Base-by-base conservation (phyloP, 2,888 invertebrate species). In the Crioceris asparagi region DNA sequence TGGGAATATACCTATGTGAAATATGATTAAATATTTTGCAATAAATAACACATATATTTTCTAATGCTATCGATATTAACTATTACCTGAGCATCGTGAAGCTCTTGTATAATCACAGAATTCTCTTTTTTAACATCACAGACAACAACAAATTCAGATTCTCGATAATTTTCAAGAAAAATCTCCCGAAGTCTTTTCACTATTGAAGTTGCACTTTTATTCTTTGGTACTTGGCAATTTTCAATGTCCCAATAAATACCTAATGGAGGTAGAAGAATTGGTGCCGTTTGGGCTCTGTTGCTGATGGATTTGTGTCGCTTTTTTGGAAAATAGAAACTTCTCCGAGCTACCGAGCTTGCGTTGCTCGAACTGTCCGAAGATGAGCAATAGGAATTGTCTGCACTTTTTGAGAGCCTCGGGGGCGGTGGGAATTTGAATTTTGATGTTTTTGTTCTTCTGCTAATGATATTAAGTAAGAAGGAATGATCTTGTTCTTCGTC, bases 221-320 rank as follows among this genome's bases (percentile, higher is more conserved):
- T 79, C 58, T 78, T 77, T 2, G 90, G 88, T 30, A 90, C 83
- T 64, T 80, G 79, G 61, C 87, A 87, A 62, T 91, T 91, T 68
- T 91, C 88, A 55, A 91, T 90, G 60, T 91, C 91, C 91, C 91
- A 91, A 65, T 88, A 90, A 47, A 90, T 84, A 32, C 87, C 88
- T 54, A 90, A 77, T 2, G 85, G 83, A 18, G 76, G 75, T 39
- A 75, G 52, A 45, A 48, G 44, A 32, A 32, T 47, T 41, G 32
- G 40, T 32, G 25, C 19, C 27, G 34, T 48, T 21, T 38, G 44
- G 42, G 42, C 48, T 29, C 44, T 48, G n/a, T n/a, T n/a, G n/a
- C n/a, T n/a, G n/a, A n/a, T n/a, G n/a, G n/a, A n/a, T n/a, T n/a
- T n/a, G n/a, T n/a, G n/a, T n/a, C n/a, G n/a, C 40, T 39, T 51